Conservation (phyloP, 2,888 invertebrate species). For the Papilio demoleus region DNA sequence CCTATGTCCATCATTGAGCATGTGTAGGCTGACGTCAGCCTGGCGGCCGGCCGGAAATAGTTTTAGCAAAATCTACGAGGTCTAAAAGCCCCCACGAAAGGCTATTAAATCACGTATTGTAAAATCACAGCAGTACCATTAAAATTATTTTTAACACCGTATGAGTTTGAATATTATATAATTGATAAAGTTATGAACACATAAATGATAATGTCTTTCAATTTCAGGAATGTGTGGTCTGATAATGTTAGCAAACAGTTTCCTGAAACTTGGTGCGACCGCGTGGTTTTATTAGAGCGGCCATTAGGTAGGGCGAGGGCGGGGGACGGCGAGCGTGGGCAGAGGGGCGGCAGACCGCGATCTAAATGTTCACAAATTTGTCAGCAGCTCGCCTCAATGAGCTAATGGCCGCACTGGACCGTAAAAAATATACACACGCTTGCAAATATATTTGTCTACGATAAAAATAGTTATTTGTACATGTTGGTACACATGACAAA, state of each 20-base stretch:
- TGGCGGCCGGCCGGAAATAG: no score
- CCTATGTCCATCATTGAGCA: no score
- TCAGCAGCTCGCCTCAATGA: conserved; percentile 42
- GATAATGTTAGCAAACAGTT: conserved; percentile 17
- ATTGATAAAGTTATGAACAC: conserved; percentile 10
- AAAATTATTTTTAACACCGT: neutral
- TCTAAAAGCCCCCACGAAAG: no score
- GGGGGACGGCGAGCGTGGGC: conserved; percentile 17
- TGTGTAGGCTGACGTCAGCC: no score
- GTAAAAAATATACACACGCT: conserved; percentile 9
- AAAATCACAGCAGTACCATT: no score
- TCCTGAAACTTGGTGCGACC: conserved; percentile 26
- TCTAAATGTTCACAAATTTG: conserved; percentile 45
- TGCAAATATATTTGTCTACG: neutral
- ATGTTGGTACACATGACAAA: no score
- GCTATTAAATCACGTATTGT: no score
- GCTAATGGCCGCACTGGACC: conserved; percentile 28
- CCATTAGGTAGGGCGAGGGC: conserved; percentile 22
- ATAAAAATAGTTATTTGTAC: neutral
- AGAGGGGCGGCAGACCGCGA: conserved; percentile 36
- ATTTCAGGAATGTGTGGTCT: conserved; percentile 15
- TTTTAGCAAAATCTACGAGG: no score
- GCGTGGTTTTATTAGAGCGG: conserved; percentile 24
- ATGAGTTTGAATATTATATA: neutral
- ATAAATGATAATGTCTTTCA: conserved; percentile 15